Evolutionary conservation across 2,888 invertebrate genomes (phyloP), one percentile per base, ranked within the genome.

Genomic region (Netelia melanura): DNA sequence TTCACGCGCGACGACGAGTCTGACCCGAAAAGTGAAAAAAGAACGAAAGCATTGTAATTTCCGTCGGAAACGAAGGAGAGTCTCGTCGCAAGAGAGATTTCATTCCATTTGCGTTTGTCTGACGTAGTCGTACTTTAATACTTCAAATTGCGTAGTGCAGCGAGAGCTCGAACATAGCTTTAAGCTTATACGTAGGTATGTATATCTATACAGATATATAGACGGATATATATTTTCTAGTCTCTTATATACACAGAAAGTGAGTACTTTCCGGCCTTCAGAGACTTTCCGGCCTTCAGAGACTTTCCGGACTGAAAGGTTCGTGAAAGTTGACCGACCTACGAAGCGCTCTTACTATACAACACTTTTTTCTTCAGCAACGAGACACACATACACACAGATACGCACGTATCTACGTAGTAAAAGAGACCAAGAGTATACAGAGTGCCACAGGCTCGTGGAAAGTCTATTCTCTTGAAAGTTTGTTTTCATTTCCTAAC

Each of bases 401-500:
- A 10, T 14, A 0, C 38, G 38, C 38, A 6, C 38, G 38, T 38
- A 38, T 8, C 1, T 1, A 48, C 48, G 14, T 10, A 48, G 48
- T 48, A 48, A 14, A 48, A 48, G 2, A 14, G 43, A 3, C 62
- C 21, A 11, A 21, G n/a, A n/a, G 3, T 14, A 6, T n/a, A 30
- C 56, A 11, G 17, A 30, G 48, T 38, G 11, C 11, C 14, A 17
- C 54, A 17, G 38, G 9, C 17, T 48, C 38, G 14, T 21, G 38
- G 44, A n/a, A 61, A 25, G 52, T 23, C 52, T 75, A 10, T 81
- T 68, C 14, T 9, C 67, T 75, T 68, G 67, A 44, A 72, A 86
- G 81, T 81, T 81, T 68, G 54, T 86, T 86, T 81, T 83, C 77
- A 75, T 81, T 83, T 83, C 61, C 84, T 71, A n/a, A 17, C 72